These are phyloP conservation scores for Zaprionus bogoriensis DNA, from an alignment of 2,888 invertebrate genomes.

Conservation along the genomic window DNA sequence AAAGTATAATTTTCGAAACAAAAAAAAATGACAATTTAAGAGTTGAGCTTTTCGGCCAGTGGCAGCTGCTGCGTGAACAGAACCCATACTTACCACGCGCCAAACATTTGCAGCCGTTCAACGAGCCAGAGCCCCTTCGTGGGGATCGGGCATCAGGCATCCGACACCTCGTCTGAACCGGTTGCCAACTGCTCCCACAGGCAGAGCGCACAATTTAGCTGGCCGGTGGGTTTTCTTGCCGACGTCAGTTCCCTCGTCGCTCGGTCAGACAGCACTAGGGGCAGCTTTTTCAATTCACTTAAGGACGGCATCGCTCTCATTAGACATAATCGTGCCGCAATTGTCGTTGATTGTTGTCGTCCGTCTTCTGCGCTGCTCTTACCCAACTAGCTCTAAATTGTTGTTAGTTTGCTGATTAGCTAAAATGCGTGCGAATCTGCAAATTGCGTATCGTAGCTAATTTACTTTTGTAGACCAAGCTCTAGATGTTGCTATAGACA, in stretches of 20 bases:
- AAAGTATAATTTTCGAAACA: slow-evolving; percentile 56
- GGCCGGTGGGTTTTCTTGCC: slow-evolving; percentile 20
- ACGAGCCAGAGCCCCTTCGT: slow-evolving; percentile 1
- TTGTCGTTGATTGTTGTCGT: slow-evolving; percentile 72
- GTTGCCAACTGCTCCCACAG: slow-evolving; percentile 57
- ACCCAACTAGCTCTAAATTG: slow-evolving; percentile 29
- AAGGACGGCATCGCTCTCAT: slow-evolving; percentile 49
- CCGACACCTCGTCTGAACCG: slow-evolving; percentile 32
- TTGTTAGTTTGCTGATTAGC: slow-evolving; percentile 35
- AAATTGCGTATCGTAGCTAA: slow-evolving; percentile 40
- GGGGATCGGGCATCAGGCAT: background rate
- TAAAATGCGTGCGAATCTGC: slow-evolving; percentile 67
- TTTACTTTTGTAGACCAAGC: slow-evolving; percentile 35
- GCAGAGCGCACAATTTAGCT: slow-evolving; percentile 40
- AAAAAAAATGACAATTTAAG: slow-evolving; percentile 70
- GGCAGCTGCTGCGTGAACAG: slow-evolving; percentile 49
- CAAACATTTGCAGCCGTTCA: slow-evolving; percentile 58
- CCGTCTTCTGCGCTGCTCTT: slow-evolving; percentile 34
- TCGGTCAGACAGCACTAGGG: slow-evolving; percentile 16
- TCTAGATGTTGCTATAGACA: background rate
- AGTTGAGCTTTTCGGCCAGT: slow-evolving; percentile 47
- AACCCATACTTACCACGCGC: slow-evolving; percentile 57
- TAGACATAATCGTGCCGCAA: slow-evolving; percentile 72
- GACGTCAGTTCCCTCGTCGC: slow-evolving; percentile 31
- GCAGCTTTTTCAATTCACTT: slow-evolving; percentile 41